Base-by-base conservation (phyloP, 1,140 invertebrate genomes). In the Scaptodrosophila lebanonensis region DNA sequence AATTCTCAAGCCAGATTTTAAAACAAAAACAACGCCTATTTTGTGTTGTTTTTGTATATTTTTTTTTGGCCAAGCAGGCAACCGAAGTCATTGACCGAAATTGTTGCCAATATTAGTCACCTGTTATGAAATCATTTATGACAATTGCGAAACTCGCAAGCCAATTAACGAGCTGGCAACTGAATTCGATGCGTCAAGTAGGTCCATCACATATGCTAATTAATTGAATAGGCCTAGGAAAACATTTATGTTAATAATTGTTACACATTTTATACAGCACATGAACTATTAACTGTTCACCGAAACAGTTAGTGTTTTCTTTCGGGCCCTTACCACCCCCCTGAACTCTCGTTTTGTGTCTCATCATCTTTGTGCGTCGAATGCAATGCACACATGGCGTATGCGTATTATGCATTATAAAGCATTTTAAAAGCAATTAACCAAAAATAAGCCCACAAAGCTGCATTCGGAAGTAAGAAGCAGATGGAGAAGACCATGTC, bases 31-130 rank as follows among this genome's bases (percentile, higher is more conserved):
- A 25, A 25, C 22, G 22, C 22, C 22, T 25, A 25, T 25, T 25
- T 25, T 25, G n/a, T n/a, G n/a, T n/a, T n/a, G n/a, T n/a, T n/a
- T n/a, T n/a, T n/a, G n/a, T n/a, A n/a, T n/a, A n/a, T n/a, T n/a
- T n/a, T n/a, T n/a, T n/a, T n/a, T n/a, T n/a, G n/a, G n/a, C n/a
- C n/a, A n/a, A n/a, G 79, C 72, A 77, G 72, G 40, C 53, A 82
- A 69, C 8, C 22, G 3, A 60, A 77, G 73, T 77, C 73, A 82
- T 69, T 79, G 73, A 77, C 73, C 73, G 73, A 79, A 82, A 52
- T 77, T 75, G 73, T 79, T 77, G 79, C 75, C 75, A 73, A 77
- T 79, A 77, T 77, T 77, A 77, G 68, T 77, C 73, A 77, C 75
- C 75, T 77, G 73, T 77, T 77, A 77, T 68, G 73, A 77, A 77